A percentile compares a stretch with the other conserved stretches of the same genome.
Evolutionary conservation across 2,888 invertebrate species (phyloP).

Genomic region (Leucania comma): DNA sequence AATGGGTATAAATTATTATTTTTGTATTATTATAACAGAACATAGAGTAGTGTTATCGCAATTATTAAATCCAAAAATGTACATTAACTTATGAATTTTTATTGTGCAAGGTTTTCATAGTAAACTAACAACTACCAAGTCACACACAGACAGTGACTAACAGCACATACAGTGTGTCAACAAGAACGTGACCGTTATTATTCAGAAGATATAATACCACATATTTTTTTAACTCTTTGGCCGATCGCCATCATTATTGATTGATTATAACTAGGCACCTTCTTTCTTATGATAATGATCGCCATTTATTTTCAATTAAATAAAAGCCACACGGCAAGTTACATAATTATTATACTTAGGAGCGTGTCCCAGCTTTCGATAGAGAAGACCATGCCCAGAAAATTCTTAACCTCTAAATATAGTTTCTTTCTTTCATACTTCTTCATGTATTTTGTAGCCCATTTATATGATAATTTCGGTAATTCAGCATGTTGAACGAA

Average conservation of each 20-base stretch:
- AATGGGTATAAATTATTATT: too few species aligned
- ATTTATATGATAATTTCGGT: neutral
- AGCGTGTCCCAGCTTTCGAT: neutral
- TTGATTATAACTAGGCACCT: too few species aligned
- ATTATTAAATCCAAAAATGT: neutral
- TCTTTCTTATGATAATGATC: neutral
- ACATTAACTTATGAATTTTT: neutral
- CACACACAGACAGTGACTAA: conserved; percentile 59
- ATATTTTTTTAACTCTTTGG: neutral
- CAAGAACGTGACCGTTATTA: neutral
- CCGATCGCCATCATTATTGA: neutral
- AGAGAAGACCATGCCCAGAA: too few species aligned
- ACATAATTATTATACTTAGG: neutral
- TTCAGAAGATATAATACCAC: neutral
- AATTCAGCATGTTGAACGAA: neutral
- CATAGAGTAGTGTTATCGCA: neutral
- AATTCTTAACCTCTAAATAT: neutral
- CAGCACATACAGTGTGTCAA: conserved; percentile 54
- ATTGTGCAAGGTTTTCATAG: conserved; percentile 34
- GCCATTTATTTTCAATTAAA: neutral
- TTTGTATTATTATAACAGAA: neutral
- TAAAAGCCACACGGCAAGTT: neutral
- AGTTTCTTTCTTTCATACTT: neutral
- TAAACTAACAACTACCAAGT: conserved; percentile 29
- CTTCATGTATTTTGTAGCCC: neutral